Evolutionary conservation across 2,797 vertebrate species (phyloP).

Genomic region (Manis pentadactyla): DNA sequence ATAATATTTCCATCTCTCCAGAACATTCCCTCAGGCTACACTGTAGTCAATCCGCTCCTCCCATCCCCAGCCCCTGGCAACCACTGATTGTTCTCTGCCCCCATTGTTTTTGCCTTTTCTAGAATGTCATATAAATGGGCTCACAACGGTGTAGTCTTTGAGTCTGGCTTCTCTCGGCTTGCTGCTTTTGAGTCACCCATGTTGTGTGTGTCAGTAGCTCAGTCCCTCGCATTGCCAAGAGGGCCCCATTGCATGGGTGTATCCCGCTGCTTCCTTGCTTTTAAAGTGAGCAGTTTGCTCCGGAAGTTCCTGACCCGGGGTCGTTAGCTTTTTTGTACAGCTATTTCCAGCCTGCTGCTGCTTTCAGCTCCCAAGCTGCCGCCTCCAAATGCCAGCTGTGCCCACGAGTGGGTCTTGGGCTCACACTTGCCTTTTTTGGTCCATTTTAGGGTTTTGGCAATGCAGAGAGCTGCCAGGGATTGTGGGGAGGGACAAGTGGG

Average conservation of each 20-base stretch:
- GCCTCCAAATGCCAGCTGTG: background rate
- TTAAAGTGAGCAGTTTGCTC: background rate
- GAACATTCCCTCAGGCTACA: background rate
- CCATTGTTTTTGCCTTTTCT: background rate
- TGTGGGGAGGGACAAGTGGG: fast-evolving
- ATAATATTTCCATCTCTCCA: background rate
- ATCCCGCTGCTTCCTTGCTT: background rate
- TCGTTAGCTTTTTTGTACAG: background rate
- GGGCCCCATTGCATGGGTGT: background rate
- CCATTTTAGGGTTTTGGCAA: background rate
- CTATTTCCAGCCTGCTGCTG: background rate
- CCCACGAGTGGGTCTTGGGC: background rate
- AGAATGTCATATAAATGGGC: background rate
- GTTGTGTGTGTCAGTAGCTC: no score
- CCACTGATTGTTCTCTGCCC: background rate
- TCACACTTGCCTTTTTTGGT: background rate
- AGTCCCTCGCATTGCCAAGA: background rate
- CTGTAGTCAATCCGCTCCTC: background rate
- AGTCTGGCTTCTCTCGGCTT: background rate
- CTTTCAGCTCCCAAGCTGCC: background rate
- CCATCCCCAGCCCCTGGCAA: background rate
- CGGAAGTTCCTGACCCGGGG: background rate
- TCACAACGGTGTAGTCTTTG: background rate
- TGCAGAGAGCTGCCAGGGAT: background rate
- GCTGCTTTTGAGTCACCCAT: background rate